These are phyloP conservation scores for Dendronephthya gigantea DNA, from an alignment of 64 coral and sea anemone genomes.

Conservation along the genomic window DNA sequence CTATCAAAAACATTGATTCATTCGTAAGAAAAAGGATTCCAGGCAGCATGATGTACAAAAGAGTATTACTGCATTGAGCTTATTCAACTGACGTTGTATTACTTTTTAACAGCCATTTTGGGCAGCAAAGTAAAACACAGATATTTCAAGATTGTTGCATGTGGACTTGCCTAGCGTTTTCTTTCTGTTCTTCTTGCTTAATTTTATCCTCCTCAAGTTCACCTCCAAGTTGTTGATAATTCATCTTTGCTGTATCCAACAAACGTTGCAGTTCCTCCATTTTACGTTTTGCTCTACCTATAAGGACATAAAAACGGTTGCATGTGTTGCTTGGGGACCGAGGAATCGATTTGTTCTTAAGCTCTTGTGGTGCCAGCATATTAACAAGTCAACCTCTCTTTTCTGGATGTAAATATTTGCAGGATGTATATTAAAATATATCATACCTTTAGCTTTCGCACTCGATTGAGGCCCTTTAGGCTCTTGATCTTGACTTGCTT, in stretches of 20 bases:
- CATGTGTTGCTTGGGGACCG: neutral
- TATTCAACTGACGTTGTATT: too few species aligned
- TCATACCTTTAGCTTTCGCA: conserved; percentile 77
- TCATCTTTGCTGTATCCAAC: conserved; percentile 95
- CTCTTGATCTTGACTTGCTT: conserved; percentile 78
- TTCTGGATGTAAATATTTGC: too few species aligned
- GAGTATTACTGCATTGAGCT: too few species aligned
- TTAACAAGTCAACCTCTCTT: too few species aligned
- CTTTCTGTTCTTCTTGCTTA: conserved; percentile 79
- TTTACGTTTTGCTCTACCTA: conserved; percentile 91
- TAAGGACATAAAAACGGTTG: neutral
- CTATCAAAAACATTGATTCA: neutral
- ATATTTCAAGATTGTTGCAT: neutral
- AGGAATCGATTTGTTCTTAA: too few species aligned
- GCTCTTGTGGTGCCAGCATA: too few species aligned
- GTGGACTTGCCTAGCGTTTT: conserved; percentile 57
- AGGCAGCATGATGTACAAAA: too few species aligned
- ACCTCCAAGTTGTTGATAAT: conserved; percentile 86
- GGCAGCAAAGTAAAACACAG: neutral
- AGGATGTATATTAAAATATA: too few species aligned
- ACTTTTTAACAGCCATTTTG: neutral
- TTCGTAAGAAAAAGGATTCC: too few species aligned
- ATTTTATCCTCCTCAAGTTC: conserved; percentile 78
- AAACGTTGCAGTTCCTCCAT: conserved; percentile 76
- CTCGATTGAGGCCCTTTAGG: conserved; percentile 82